phyloP scores from a whole-genome alignment of 1,140 invertebrate genomes.

The Drosophila melanica region DNA sequence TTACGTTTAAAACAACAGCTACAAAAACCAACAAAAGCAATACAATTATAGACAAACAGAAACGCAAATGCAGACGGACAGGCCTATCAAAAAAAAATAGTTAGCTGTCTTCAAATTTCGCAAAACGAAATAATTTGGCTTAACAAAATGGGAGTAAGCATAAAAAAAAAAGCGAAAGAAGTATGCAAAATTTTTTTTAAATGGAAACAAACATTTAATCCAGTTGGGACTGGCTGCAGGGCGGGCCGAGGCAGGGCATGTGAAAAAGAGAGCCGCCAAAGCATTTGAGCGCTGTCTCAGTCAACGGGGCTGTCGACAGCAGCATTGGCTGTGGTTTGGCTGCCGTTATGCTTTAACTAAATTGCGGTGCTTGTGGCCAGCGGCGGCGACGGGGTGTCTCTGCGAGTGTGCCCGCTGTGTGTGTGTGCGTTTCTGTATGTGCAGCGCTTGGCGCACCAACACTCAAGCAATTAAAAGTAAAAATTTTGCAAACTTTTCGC shows the following conservation, averaged over 20 bases:
- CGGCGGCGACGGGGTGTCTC: not conserved
- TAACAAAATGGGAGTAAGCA: conserved; percentile 28
- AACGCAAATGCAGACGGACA: conserved; percentile 8
- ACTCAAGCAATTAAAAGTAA: conserved; percentile 81
- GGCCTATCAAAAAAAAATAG: not conserved
- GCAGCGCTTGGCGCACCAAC: conserved; percentile 49
- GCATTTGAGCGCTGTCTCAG: conserved; percentile 28
- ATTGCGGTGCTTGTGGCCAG: conserved; percentile 71
- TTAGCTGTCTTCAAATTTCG: conserved; percentile 49
- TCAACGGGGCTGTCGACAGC: conserved; percentile 30
- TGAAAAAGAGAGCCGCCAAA: conserved; percentile 11
- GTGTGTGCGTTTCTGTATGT: conserved; percentile 35
- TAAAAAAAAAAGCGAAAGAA: not conserved
- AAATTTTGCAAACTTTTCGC: conserved; percentile 76
- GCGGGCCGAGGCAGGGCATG: not conserved
- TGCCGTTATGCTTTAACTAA: conserved; percentile 78
- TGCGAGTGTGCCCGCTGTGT: not conserved
- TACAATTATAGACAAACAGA: conserved; percentile 4
- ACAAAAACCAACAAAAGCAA: not conserved
- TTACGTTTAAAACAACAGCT: not conserved
- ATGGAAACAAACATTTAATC: conserved; percentile 51
- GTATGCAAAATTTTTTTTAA: conserved; percentile 30
- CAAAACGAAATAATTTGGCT: conserved; percentile 22
- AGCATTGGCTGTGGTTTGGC: conserved; percentile 52
- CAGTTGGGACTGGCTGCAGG: not conserved